Conservation (phyloP, 2,113 vertebrate species). For the Chaetodon auriga region DNA sequence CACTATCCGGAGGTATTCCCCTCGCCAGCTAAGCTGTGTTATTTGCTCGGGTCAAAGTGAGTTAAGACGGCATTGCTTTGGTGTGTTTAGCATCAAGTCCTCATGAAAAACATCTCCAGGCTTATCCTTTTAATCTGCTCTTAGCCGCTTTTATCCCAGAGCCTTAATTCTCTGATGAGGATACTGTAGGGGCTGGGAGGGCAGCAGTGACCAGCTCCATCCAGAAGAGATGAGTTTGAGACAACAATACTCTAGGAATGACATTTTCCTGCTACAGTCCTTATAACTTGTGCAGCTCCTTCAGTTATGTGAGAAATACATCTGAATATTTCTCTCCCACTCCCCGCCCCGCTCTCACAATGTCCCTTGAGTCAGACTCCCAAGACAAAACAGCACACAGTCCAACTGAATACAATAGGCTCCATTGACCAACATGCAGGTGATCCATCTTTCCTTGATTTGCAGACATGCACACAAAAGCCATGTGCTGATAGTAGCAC, state of each 20-base stretch:
- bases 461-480: constrained; percentile 75
- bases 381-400: constrained; percentile 31
- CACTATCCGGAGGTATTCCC: constrained; percentile 25
- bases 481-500: constrained; percentile 74
- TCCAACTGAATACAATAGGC: constrained; percentile 63
- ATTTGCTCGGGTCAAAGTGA: constrained; percentile 58
- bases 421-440: constrained; percentile 54
- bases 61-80: constrained; percentile 63
- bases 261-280: neutral
- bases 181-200: constrained; percentile 33
- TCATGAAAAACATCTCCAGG: constrained; percentile 74
- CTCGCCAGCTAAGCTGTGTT: constrained; percentile 15
- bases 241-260: constrained; percentile 20
- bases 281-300: neutral
- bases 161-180: constrained; percentile 74
- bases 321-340: neutral
- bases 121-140: constrained; percentile 81
- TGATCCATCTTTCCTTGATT: constrained; percentile 75
- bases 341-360: neutral
- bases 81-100: constrained; percentile 68
- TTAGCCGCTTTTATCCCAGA: constrained; percentile 72
- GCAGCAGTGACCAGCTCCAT: constrained; percentile 29
- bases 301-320: constrained; percentile 4
- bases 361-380: constrained; percentile 16
- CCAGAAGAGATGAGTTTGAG: constrained; percentile 23